These are phyloP conservation scores for Cuculus canorus DNA, from an alignment of 2,797 vertebrate species.

Conservation along the genomic window DNA sequence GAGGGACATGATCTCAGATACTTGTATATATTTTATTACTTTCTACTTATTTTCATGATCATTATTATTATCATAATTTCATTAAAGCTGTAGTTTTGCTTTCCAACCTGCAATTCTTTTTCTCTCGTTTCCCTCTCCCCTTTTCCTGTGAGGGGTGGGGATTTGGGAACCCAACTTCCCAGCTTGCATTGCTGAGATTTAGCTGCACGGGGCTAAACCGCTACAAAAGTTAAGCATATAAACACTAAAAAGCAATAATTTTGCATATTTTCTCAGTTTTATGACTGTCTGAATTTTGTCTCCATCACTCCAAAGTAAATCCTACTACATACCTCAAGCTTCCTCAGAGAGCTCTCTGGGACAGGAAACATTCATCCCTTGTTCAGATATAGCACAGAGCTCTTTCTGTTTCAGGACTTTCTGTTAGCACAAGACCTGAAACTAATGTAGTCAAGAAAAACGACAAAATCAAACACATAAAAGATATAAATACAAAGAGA, in stretches of 20 bases:
- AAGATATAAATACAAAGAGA: neutral
- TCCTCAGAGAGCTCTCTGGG: neutral
- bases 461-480: rapidly evolving
- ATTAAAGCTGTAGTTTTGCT: no score
- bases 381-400: neutral
- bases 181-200: no score
- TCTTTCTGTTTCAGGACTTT: neutral
- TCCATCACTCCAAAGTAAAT: neutral
- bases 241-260: neutral
- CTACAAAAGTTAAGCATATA: neutral
- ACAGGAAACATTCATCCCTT: neutral
- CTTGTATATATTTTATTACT: no score
- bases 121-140: no score
- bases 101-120: no score
- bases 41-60: no score
- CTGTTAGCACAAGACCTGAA: neutral
- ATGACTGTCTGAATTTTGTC: neutral
- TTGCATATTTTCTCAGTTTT: neutral
- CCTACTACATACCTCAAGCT: neutral
- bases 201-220: no score
- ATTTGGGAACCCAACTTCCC: no score
- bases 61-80: no score
- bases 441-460: neutral
- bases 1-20: no score
- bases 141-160: no score